Conservation (phyloP, 2,797 vertebrate genomes). For the Poecile montanus region DNA sequence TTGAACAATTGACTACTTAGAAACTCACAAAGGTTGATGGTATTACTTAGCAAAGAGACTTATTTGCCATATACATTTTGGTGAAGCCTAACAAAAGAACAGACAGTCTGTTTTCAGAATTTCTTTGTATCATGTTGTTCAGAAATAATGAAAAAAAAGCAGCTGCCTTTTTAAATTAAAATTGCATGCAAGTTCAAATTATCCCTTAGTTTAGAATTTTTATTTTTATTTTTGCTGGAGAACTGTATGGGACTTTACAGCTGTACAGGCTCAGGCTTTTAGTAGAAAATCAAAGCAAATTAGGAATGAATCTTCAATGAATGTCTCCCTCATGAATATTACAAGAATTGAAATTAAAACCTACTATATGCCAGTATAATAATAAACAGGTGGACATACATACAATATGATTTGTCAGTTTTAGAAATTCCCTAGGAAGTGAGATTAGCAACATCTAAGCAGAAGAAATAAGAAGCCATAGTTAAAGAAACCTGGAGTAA, state of each 20-base stretch:
- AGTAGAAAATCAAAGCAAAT: neutral
- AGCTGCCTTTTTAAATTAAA: neutral
- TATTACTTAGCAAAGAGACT: slow-evolving; percentile 5
- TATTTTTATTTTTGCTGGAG: neutral
- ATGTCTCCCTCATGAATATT: neutral
- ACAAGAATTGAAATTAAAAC: neutral
- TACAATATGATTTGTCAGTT: neutral
- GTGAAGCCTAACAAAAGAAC: neutral
- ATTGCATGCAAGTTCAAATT: neutral
- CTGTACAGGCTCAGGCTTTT: neutral
- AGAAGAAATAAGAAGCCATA: neutral
- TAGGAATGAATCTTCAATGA: neutral
- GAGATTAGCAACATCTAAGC: neutral
- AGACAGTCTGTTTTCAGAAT: neutral
- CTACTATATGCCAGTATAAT: neutral
- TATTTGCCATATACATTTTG: slow-evolving; percentile 16
- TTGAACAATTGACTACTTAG: neutral
- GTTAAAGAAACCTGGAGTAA: neutral
- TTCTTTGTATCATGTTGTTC: neutral
- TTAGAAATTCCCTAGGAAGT: neutral
- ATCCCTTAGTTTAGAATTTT: neutral
- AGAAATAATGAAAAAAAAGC: neutral
- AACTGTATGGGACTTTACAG: neutral
- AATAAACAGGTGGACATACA: neutral
- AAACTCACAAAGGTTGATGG: neutral